phyloP scores from a whole-genome alignment of 2,113 vertebrate genomes.

The Dicerorhinus sumatrensis region DNA sequence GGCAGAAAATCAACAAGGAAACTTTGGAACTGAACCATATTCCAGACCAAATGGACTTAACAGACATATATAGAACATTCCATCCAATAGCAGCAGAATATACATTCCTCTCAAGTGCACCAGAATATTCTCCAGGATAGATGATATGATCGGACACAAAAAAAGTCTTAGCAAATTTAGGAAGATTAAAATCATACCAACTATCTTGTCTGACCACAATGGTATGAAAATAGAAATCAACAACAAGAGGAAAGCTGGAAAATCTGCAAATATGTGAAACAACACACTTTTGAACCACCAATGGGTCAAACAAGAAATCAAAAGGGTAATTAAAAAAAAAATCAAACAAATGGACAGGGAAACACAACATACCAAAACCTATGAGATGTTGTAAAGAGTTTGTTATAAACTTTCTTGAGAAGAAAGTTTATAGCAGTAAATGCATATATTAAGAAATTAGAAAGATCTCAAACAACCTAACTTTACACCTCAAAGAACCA shows the following conservation, averaged over 20 bases:
- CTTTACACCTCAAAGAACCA: background rate
- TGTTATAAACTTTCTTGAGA: background rate
- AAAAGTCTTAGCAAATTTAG: background rate
- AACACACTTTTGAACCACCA: background rate
- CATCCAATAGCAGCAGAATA: background rate
- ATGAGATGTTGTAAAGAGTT: background rate
- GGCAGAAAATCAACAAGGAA: background rate
- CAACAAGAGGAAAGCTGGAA: background rate
- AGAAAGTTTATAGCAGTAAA: background rate
- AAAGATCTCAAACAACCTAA: background rate
- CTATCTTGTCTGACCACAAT: background rate
- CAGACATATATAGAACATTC: background rate
- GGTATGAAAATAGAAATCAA: constrained; percentile 7
- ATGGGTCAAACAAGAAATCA: background rate
- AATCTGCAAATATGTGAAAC: background rate
- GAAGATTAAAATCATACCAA: constrained; percentile 1
- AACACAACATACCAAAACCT: background rate
- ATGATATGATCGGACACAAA: background rate
- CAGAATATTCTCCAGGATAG: background rate
- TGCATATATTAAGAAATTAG: background rate
- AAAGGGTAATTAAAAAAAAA: background rate
- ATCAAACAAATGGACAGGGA: background rate
- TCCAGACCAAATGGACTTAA: background rate
- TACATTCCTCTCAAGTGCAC: background rate
- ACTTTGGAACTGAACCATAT: background rate